Conservation (phyloP, 2,113 vertebrate genomes). For the Colinus virginianus region DNA sequence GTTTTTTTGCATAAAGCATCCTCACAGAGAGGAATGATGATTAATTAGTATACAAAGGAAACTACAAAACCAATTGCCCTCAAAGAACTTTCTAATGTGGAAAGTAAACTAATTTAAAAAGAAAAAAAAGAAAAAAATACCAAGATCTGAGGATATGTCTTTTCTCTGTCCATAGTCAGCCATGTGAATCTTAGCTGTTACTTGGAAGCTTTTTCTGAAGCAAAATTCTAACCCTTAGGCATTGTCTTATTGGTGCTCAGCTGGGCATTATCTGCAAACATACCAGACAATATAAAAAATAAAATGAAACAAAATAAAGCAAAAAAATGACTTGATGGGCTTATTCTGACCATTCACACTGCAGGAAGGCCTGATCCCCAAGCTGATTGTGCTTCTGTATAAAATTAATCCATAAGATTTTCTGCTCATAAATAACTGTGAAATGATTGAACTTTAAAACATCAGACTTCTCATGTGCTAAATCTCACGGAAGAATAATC, state of each 20-base stretch:
- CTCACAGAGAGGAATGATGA: slow-evolving; percentile 19
- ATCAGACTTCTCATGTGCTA: slow-evolving; percentile 49
- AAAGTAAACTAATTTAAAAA: slow-evolving; percentile 7
- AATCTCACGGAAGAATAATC: slow-evolving; percentile 61
- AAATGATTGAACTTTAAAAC: slow-evolving; percentile 64
- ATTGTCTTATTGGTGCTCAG: background rate
- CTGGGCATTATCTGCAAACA: background rate
- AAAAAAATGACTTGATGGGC: background rate
- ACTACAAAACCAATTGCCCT: slow-evolving; percentile 68
- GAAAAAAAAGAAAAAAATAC: background rate
- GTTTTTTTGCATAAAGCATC: slow-evolving; percentile 41
- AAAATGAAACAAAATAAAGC: background rate
- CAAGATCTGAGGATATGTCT: background rate
- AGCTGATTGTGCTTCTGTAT: background rate
- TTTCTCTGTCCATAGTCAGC: background rate
- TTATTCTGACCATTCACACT: background rate
- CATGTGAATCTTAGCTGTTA: background rate
- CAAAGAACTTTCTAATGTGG: slow-evolving; percentile 49
- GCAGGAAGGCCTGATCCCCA: background rate
- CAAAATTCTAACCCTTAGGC: background rate
- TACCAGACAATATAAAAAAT: background rate
- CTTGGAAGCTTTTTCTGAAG: background rate
- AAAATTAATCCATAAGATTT: slow-evolving; percentile 54
- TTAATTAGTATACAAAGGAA: slow-evolving; percentile 68
- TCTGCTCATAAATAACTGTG: slow-evolving; percentile 50